Evolutionary conservation across 2,797 vertebrate genomes (phyloP).

Genomic region (Rhynchonycteris naso): DNA sequence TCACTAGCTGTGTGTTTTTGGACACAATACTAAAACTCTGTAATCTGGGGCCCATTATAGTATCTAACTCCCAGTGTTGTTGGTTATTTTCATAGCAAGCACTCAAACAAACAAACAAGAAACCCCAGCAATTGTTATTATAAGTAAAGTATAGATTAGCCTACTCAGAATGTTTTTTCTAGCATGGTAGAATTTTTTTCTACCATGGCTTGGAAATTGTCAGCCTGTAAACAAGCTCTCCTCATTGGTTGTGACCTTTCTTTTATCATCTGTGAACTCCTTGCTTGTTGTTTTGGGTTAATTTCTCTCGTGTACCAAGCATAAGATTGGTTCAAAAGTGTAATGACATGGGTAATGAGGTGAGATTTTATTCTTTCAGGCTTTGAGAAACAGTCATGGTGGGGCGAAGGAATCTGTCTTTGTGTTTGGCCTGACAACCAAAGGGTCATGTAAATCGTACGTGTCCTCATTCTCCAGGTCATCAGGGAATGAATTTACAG

Average conservation of each 20-base stretch:
- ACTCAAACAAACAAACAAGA: background rate
- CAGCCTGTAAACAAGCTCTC: background rate
- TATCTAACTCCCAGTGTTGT: background rate
- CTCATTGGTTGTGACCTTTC: background rate
- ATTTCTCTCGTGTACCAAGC: background rate
- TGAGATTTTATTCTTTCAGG: background rate
- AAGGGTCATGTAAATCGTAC: background rate
- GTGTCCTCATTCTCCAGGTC: background rate
- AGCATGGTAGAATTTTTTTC: background rate
- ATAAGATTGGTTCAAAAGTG: background rate
- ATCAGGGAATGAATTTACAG: background rate
- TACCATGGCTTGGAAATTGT: background rate
- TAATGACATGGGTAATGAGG: background rate
- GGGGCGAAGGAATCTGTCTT: background rate
- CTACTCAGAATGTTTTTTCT: background rate
- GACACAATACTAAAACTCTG: background rate
- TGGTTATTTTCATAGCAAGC: constrained; percentile 9
- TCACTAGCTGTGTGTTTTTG: background rate
- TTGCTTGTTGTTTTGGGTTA: background rate
- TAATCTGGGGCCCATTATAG: background rate
- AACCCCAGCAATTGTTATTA: background rate
- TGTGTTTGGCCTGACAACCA: background rate
- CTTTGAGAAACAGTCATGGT: background rate
- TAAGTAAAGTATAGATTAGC: background rate
- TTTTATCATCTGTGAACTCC: background rate